Evolutionary conservation across 2,888 invertebrate genomes (phyloP), one percentile per base, ranked within the genome.

Genomic region (Athrips mouffetella): DNA sequence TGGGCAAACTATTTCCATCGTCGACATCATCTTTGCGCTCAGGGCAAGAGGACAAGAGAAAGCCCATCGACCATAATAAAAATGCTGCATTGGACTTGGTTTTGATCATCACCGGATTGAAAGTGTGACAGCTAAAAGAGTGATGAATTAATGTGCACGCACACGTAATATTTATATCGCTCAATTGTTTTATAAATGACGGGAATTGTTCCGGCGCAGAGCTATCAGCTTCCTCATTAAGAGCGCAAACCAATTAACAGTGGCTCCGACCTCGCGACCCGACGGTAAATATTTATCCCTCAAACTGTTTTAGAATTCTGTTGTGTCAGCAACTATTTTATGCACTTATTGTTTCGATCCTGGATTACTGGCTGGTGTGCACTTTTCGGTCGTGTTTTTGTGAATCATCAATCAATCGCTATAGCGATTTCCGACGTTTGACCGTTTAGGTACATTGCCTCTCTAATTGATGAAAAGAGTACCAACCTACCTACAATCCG

Each of bases 141-240:
- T 40, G 25, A 20, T 40, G 25, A 40, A 40, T 40, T 11, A 35
- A 18, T 18, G 10, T 16, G 16, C 25, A 10, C 15, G 27, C 2
- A 37, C 75, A 73, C 66, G 74, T 70, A 74, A 76, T 84, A 69
- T 85, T 82, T 77, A 79, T 76, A 67, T 67, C 58, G 71, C 63
- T 61, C 77, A 80, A 82, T 80, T 82, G 83, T 73, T 80, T 69
- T 73, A 72, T 76, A 80, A 84, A 83, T 76, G 66, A 69, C 77
- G 76, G 70, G 79, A 84, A 82, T 79, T 77, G 87, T 86, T 87
- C 88, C 87, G 86, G 79, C 27, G 27, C n/a, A n/a, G 27, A 71
- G 74, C 67, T 71, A 84, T 78, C 80, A 75, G 85, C 80, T 76
- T 88, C 88, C 88, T 88, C 88, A 88, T 88, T 88, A 48, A 16